phyloP scores from a whole-genome alignment of 2,888 invertebrate species.

The Noctua fimbriata region DNA sequence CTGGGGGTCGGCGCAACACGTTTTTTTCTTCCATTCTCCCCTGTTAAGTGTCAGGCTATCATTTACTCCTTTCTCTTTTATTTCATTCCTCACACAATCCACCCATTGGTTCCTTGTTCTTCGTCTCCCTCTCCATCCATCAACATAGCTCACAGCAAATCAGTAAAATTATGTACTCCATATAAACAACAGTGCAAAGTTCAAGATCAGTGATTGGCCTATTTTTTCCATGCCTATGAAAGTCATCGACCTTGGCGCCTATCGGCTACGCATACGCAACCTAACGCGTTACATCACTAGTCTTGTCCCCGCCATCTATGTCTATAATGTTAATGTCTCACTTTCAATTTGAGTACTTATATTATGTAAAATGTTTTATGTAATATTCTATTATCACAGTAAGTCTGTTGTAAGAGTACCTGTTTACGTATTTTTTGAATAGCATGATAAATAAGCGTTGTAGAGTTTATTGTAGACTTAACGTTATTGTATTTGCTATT shows the following conservation, averaged over 20 bases:
- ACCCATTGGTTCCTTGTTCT: background rate
- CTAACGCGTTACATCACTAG: slow-evolving; percentile 31
- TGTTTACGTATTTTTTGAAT: slow-evolving; percentile 24
- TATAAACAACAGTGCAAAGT: slow-evolving; percentile 35
- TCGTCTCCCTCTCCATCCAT: background rate
- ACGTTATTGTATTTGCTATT: background rate
- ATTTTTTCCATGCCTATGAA: slow-evolving; percentile 47
- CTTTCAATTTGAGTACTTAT: slow-evolving; percentile 38
- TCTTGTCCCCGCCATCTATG: slow-evolving; percentile 4
- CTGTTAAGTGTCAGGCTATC: background rate
- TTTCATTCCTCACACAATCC: background rate
- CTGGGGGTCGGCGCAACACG: background rate
- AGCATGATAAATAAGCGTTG: background rate
- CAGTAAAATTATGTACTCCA: background rate
- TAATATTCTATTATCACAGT: slow-evolving; percentile 33
- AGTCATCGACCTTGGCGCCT: slow-evolving; percentile 61
- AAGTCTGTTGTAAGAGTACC: background rate
- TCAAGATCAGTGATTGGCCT: slow-evolving; percentile 51
- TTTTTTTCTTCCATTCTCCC: background rate
- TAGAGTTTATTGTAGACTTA: background rate
- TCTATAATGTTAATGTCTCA: slow-evolving; percentile 10
- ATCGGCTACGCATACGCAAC: slow-evolving; percentile 44
- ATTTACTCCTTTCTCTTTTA: background rate
- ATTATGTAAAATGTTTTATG: slow-evolving; percentile 15
- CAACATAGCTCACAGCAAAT: too few relatives aligned